A percentile compares a stretch with the other conserved stretches of the same genome.
Conservation (phyloP, 1,140 invertebrate species). For the Drosophila seguyi region DNA sequence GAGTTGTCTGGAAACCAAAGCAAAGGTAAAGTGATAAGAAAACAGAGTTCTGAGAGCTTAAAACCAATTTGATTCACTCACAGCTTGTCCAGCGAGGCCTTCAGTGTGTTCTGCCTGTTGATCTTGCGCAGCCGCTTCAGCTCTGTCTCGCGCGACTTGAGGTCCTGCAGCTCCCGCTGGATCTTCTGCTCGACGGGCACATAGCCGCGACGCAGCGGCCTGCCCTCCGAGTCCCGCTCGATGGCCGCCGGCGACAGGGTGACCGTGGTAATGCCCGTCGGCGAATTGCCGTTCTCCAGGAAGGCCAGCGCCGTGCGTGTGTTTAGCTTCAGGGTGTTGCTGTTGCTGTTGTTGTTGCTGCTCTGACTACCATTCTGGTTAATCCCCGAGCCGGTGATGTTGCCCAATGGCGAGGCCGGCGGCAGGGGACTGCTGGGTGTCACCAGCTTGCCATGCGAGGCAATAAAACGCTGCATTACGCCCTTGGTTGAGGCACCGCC, state of each 20-base stretch:
- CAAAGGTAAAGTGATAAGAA: neutral
- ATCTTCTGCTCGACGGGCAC: constrained; percentile 92
- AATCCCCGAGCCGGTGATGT: neutral
- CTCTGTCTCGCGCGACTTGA: constrained; percentile 90
- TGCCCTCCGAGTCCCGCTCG: constrained; percentile 86
- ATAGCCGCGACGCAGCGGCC: constrained; percentile 88
- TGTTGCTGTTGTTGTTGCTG: constrained; percentile 30
- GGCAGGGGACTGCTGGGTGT: constrained; percentile 44
- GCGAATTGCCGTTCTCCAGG: constrained; percentile 43
- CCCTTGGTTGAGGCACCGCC: constrained; percentile 88
- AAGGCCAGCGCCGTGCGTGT: constrained; percentile 65
- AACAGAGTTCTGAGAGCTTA: neutral
- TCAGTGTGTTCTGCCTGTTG: constrained; percentile 82
- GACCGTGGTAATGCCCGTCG: constrained; percentile 38
- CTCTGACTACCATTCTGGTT: neutral
- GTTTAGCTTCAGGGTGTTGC: constrained; percentile 58
- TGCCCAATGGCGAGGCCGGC: constrained; percentile 35
- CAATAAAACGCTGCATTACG: constrained; percentile 92
- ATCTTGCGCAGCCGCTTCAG: constrained; percentile 88
- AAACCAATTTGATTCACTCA: constrained; percentile 19
- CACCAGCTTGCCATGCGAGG: constrained; percentile 89
- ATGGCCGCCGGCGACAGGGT: constrained; percentile 84
- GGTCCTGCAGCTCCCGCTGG: constrained; percentile 90
- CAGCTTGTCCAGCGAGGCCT: constrained; percentile 86
- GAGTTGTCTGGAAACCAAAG: constrained; percentile 33